A percentile compares a stretch with the other conserved stretches of the same genome.
Evolutionary conservation across 2,888 invertebrate genomes (phyloP).

Genomic region (Shargacucullia verbasci): DNA sequence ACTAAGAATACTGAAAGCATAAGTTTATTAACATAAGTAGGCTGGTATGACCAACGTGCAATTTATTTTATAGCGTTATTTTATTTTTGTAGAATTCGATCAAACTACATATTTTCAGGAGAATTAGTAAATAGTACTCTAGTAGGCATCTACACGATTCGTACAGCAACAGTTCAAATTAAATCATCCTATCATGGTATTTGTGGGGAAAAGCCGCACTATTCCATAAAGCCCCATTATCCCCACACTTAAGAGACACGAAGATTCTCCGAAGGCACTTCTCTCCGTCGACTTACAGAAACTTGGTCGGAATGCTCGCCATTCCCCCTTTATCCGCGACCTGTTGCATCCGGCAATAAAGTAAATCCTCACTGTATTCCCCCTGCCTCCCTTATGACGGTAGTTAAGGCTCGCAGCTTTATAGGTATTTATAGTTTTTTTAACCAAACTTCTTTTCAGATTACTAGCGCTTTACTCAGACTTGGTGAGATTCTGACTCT

Average conservation of each 20-base stretch:
- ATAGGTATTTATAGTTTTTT: background rate
- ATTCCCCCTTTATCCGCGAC: conserved; percentile 72
- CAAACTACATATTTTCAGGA: no score
- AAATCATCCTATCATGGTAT: conserved; percentile 50
- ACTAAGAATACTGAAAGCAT: conserved; percentile 7
- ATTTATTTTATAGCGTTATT: no score
- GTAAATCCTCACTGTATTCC: conserved; percentile 76
- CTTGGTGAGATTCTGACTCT: no score
- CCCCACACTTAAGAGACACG: conserved; percentile 63
- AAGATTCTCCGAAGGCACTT: conserved; percentile 60
- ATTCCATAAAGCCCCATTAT: conserved; percentile 59
- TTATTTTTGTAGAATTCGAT: no score
- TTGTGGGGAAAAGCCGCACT: conserved; percentile 42
- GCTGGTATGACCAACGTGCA: no score
- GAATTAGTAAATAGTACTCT: no score
- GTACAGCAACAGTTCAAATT: conserved; percentile 38
- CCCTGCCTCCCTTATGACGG: conserved; percentile 55
- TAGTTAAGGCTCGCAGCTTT: conserved; percentile 47
- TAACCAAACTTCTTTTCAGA: no score
- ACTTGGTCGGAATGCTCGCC: conserved; percentile 56
- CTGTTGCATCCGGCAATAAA: conserved; percentile 87
- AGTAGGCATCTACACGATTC: background rate
- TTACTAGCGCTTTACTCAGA: no score
- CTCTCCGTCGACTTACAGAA: conserved; percentile 64
- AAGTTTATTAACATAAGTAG: no score